Conservation (phyloP, 2,113 vertebrate genomes). For the Cyphotilapia sp. region DNA sequence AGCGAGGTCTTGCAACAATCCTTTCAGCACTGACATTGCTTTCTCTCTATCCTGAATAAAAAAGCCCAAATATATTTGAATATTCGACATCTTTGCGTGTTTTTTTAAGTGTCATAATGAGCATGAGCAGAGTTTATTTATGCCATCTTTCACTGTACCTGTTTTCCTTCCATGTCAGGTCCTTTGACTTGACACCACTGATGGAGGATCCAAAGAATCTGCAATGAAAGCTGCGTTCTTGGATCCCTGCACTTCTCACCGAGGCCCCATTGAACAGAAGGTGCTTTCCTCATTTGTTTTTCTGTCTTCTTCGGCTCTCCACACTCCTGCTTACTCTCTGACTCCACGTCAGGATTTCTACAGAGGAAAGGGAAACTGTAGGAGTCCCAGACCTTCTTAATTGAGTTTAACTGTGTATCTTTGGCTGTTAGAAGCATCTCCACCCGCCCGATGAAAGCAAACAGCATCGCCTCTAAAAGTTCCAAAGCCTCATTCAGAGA, state of each 20-base stretch:
- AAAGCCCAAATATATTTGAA: not conserved
- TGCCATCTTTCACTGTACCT: slow-evolving; percentile 6
- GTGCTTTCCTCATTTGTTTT: not conserved
- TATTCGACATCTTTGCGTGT: not conserved
- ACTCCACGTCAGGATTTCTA: not conserved
- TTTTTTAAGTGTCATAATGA: not conserved
- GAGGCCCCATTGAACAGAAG: not conserved
- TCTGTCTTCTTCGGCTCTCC: slow-evolving; percentile 61
- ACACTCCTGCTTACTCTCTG: not conserved
- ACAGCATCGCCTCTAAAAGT: slow-evolving; percentile 81
- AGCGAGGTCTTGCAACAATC: slow-evolving; percentile 79
- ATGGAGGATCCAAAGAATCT: slow-evolving; percentile 89
- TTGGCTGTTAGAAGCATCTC: slow-evolving; percentile 77
- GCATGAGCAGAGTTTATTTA: not conserved
- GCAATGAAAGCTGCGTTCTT: slow-evolving; percentile 78
- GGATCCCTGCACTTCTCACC: slow-evolving; percentile 34
- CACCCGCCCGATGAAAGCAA: slow-evolving; percentile 78
- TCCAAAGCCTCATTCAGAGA: slow-evolving; percentile 80
- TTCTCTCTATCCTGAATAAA: slow-evolving; percentile 65
- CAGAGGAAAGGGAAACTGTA: slow-evolving; percentile 59
- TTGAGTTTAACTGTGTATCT: slow-evolving; percentile 69
- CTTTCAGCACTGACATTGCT: slow-evolving; percentile 77
- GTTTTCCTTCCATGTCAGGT: slow-evolving; percentile 50
- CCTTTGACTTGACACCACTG: slow-evolving; percentile 81
- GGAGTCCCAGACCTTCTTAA: slow-evolving; percentile 38